Base-by-base conservation (phyloP, 1,140 invertebrate genomes). In the Oreohelix idahoensis region DNA sequence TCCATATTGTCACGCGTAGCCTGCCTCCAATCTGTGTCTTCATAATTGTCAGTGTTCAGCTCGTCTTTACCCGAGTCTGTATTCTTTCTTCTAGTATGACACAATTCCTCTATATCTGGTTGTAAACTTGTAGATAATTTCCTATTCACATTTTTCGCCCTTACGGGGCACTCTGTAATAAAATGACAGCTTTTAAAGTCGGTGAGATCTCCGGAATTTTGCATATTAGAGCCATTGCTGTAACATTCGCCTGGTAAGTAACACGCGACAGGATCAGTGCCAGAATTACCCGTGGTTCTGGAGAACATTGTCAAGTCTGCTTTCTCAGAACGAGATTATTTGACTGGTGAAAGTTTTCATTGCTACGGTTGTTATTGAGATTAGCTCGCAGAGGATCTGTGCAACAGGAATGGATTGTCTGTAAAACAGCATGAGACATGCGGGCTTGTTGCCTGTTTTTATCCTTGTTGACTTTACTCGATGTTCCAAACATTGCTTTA, bases 121-220 rank as follows among this genome's bases (percentile, higher is more conserved):
- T 5, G 42, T 15, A 45, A 45, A 45, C 5, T 45, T 45, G 42
- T 45, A 45, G 42, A n/a, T n/a, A n/a, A n/a, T n/a, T 45, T 5
- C 15, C 15, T 45, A 49, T 36, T 87, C 87, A 23, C 86, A 85
- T 32, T 86, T 83, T 58, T 86, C 69, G 23, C 76, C 69, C 53
- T 86, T 86, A 66, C 84, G 84, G 8, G 84, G 42, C n/a, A 86
- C 86, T 38, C 79, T 74, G 5, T 86, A 53, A 73, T 83, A 80
- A 35, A 86, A 78, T 20, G 86, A 83, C 23, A 84, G 73, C 23
- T 58, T 10, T 58, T 58, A 58, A 23, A 58, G 4, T 23, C 1
- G 20, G 23, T 10, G 8, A 15, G 2, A 58, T 58, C 20, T 58
- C 51, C 20, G 74, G 53, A 66, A 76, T 80, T 26, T 80, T 53